Base-by-base conservation (phyloP, 2,888 invertebrate species). In the Achlya flavicornis region DNA sequence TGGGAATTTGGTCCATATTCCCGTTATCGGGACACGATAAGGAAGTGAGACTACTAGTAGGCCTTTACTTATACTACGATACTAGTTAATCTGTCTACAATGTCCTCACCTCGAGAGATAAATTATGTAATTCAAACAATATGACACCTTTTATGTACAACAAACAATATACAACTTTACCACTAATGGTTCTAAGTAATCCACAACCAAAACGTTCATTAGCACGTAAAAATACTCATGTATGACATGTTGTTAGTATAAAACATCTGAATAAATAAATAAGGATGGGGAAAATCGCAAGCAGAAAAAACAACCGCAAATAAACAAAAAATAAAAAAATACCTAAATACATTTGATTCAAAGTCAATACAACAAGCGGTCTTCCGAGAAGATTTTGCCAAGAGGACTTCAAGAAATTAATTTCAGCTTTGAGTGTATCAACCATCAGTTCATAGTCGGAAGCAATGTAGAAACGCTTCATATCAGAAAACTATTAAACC, bases 351-450 rank as follows among this genome's bases (percentile, higher is more conserved):
- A 97, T 95, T 93, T 96, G 96, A 95, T 97, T 96, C 95, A 97
- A 95, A 88, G 96, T 96, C 95, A 99, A 96, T 76, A 98, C 97
- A 90, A 99, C 97, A 86, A 98, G 96, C 70, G 99, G 99, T 82
- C 99, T 96, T 83, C 99, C 99, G 87, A 99, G 96, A 94, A 98
- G 97, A 94, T 98, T 98, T 95, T 98, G 98, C 99, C 99, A 99
- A 92, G 98, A 98, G 82, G 97, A 98, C 95, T 99, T 98, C 95
- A 99, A 96, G 95, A 98, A 99, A 95, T 98, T 97, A 87, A 99
- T 97, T 95, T 99, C 98, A 80, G 98, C 97, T 95, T 98, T 98
- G 95, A 98, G 97, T 91, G 97, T 97, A 95, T 99, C 99, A 89
- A 99, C 97, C 97, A 99, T 97, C 94, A 99, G 96, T 93, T 98